phyloP scores from a whole-genome alignment of 2,113 vertebrate species.

The Notothenia coriiceps region DNA sequence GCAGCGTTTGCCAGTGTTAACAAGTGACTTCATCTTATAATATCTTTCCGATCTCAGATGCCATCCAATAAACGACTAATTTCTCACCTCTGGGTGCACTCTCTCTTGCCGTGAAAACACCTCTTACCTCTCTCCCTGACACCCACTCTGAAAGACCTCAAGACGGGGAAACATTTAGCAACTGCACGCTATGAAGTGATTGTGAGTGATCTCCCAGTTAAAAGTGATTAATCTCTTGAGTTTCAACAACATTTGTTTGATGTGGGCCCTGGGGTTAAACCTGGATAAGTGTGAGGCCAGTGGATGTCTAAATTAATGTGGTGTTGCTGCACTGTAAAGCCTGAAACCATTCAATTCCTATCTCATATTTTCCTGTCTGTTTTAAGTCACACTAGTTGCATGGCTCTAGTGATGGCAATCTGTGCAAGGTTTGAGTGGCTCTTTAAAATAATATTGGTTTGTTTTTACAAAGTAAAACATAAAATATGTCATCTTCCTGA shows the following conservation, averaged over 20 bases:
- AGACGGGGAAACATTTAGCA: slow-evolving; percentile 25
- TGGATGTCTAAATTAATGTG: not conserved
- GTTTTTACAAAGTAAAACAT: not conserved
- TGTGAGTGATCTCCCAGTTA: slow-evolving; percentile 39
- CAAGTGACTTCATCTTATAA: slow-evolving; percentile 75
- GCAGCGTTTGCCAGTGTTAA: slow-evolving; percentile 70
- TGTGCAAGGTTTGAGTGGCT: not conserved
- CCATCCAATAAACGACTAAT: slow-evolving; percentile 63
- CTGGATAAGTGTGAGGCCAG: not conserved
- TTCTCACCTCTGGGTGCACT: slow-evolving; percentile 70
- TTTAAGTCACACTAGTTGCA: not conserved
- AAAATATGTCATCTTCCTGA: not conserved
- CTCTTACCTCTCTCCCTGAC: slow-evolving; percentile 39
- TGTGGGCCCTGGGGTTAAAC: not conserved
- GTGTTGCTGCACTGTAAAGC: not conserved
- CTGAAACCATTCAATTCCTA: not conserved
- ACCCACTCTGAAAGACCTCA: slow-evolving; percentile 19
- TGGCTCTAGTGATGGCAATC: not conserved
- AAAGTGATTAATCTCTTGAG: slow-evolving; percentile 29
- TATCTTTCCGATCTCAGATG: slow-evolving; percentile 67
- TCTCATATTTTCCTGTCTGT: not conserved
- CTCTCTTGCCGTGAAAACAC: slow-evolving; percentile 54
- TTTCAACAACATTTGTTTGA: slow-evolving; percentile 31
- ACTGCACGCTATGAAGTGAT: slow-evolving; percentile 41
- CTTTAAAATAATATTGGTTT: no score